phyloP scores from a whole-genome alignment of 2,113 vertebrate genomes.

The Hiodon tergisus region DNA sequence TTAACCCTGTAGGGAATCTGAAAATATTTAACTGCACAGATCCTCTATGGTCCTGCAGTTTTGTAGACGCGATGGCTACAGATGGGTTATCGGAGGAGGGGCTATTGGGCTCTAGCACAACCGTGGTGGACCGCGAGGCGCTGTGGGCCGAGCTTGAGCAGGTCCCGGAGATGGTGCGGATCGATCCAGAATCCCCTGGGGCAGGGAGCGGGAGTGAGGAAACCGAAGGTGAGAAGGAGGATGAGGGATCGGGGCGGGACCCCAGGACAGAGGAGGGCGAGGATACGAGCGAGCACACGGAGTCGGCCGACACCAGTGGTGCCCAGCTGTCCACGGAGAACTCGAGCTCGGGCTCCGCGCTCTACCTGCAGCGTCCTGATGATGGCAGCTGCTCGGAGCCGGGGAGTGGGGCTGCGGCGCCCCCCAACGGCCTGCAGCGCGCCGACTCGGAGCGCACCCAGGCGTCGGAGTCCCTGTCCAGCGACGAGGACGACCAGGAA shows the following conservation, averaged over 20 bases:
- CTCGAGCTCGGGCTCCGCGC: constrained; percentile 75
- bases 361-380: constrained; percentile 53
- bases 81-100: constrained; percentile 56
- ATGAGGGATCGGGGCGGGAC: constrained; percentile 22
- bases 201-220: constrained; percentile 52
- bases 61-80: constrained; percentile 39
- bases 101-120: constrained; percentile 57
- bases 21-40: constrained; percentile 56
- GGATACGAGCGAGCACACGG: constrained; percentile 79
- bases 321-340: constrained; percentile 74
- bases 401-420: constrained; percentile 43
- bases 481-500: constrained; percentile 88
- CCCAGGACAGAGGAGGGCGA: constrained; percentile 31
- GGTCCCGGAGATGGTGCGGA: constrained; percentile 56
- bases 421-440: constrained; percentile 54
- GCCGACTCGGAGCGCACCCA: constrained; percentile 84
- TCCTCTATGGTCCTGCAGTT: constrained; percentile 48
- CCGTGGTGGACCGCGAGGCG: constrained; percentile 79
- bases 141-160: constrained; percentile 85
- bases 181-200: constrained; percentile 24
- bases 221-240: constrained; percentile 42
- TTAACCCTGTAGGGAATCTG: constrained; percentile 52
- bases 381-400: constrained; percentile 30
- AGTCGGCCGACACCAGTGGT: constrained; percentile 82
- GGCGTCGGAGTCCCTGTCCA: constrained; percentile 86